Percentiles rank a stretch among this genome's conserved stretches.
These are phyloP conservation scores for Drosophila bifasciata DNA, from an alignment of 1,140 invertebrate species.

Conservation along the genomic window DNA sequence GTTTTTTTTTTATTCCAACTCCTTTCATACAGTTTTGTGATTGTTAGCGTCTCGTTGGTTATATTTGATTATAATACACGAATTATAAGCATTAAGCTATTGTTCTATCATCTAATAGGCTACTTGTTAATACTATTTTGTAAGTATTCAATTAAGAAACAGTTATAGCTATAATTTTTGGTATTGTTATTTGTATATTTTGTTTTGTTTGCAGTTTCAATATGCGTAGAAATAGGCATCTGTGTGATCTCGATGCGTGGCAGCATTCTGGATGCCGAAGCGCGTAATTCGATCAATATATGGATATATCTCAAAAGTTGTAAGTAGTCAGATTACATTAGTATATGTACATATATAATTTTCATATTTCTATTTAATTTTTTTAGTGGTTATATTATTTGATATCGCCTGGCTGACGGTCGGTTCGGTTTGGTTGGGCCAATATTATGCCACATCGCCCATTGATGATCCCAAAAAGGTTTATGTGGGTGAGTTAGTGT, in stretches of 20 bases:
- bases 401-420: conserved; percentile 91
- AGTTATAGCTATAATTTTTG: too few relatives aligned
- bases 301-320: conserved; percentile 92
- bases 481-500: conserved; percentile 90
- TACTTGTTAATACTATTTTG: conserved; percentile 88
- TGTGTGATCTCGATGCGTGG: conserved; percentile 91
- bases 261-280: conserved; percentile 91
- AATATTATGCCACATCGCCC: conserved; percentile 89
- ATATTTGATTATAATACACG: conserved; percentile 87
- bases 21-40: conserved; percentile 63
- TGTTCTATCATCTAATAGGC: conserved; percentile 89
- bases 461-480: conserved; percentile 89
- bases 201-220: conserved; percentile 85
- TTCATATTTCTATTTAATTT: neutral
- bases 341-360: neutral
- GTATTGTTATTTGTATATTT: neutral
- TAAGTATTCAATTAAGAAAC: conserved; percentile 58
- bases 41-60: conserved; percentile 85
- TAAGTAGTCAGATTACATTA: conserved; percentile 83
- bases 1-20: neutral
- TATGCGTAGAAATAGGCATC: conserved; percentile 90
- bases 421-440: conserved; percentile 90
- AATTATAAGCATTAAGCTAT: conserved; percentile 86
- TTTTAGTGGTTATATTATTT: conserved; percentile 89
- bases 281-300: conserved; percentile 91